phyloP scores from a whole-genome alignment of 2,113 vertebrate genomes.

The Lontra canadensis region DNA sequence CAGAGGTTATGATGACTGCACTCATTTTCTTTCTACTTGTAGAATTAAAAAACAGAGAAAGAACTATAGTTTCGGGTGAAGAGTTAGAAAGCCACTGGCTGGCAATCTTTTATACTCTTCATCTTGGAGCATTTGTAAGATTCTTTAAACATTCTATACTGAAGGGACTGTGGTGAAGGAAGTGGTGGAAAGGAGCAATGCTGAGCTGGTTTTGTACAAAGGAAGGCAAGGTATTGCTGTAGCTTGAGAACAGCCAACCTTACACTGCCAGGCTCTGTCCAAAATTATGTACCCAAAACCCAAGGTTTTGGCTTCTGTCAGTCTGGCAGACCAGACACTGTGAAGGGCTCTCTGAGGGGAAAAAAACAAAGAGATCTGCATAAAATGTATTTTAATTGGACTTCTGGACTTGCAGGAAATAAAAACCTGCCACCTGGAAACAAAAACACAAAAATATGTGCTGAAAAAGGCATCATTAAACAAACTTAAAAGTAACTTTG shows the following conservation, averaged over 20 bases:
- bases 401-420: neutral
- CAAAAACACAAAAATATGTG: neutral
- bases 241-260: neutral
- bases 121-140: neutral
- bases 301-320: neutral
- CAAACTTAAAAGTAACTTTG: constrained; percentile 16
- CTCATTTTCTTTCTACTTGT: constrained; percentile 7
- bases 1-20: constrained; percentile 2
- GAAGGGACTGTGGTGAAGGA: neutral
- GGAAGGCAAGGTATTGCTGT: neutral
- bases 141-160: neutral
- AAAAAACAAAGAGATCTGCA: neutral
- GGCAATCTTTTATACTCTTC: neutral
- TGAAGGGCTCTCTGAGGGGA: neutral
- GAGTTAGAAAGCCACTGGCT: rapidly evolving
- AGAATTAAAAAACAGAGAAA: constrained; percentile 29
- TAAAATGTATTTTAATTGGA: neutral
- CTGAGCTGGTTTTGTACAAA: neutral
- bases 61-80: neutral
- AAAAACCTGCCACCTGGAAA: neutral
- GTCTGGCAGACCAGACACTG: neutral
- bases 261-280: neutral
- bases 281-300: neutral
- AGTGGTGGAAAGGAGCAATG: neutral
- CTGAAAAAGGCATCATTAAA: neutral